These are phyloP conservation scores for Hyles vespertilio DNA, from an alignment of 1,140 invertebrate species.

Conservation along the genomic window DNA sequence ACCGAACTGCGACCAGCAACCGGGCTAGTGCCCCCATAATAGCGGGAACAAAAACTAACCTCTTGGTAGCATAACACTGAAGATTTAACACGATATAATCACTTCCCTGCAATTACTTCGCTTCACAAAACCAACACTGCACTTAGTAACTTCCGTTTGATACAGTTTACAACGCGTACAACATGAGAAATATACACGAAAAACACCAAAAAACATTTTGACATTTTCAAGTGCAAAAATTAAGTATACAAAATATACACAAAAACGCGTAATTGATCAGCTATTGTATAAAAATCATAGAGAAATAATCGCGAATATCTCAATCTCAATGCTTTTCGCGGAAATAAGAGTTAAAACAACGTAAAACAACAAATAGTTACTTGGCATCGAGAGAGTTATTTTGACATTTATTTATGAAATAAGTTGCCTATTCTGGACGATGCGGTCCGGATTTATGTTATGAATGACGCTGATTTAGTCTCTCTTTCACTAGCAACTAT, in stretches of 20 bases:
- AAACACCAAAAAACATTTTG: conserved; percentile 65
- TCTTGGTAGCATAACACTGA: conserved; percentile 48
- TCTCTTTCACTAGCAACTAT: not conserved
- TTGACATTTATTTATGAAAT: conserved; percentile 48
- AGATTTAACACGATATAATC: conserved; percentile 17
- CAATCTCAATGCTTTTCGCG: conserved; percentile 47
- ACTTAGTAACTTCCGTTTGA: conserved; percentile 15
- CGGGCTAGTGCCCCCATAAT: conserved; percentile 32
- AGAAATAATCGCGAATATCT: conserved; percentile 36
- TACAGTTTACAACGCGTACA: conserved; percentile 25
- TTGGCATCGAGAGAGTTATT: conserved; percentile 69
- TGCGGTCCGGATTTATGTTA: not conserved
- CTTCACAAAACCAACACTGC: conserved; percentile 14
- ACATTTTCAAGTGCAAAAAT: conserved; percentile 39
- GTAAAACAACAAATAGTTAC: conserved; percentile 59
- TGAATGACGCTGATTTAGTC: not conserved
- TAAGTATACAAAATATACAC: conserved; percentile 6
- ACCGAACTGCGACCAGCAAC: conserved; percentile 53
- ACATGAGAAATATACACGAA: conserved; percentile 41
- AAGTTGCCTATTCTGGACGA: conserved; percentile 1
- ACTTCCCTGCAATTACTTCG: not conserved
- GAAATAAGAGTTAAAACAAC: conserved; percentile 35
- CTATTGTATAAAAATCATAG: not conserved
- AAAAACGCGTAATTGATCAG: not conserved
- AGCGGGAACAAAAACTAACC: conserved; percentile 73